Evolutionary conservation across 2,797 vertebrate genomes (phyloP), one percentile per base, ranked within the genome.

Genomic region (Rhincodon typus): DNA sequence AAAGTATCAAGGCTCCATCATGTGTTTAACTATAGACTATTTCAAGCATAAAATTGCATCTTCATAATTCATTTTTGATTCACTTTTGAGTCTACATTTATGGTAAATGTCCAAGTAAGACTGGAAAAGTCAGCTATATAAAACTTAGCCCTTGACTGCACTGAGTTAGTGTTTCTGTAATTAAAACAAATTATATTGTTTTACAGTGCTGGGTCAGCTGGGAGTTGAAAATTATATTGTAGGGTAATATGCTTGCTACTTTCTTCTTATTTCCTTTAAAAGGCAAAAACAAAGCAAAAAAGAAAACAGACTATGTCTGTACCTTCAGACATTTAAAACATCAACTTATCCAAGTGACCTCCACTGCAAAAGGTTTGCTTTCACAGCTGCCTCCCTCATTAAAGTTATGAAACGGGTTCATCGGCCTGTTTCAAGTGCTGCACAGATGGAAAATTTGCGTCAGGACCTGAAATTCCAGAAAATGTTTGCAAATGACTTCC

Each of bases 401-500:
- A 96, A 96, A 97, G 96, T 97, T 96, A 97, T 96, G 97, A 96
- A 96, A 96, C 96, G 96, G 96, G 96, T 97, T 97, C 96, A 97
- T 97, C 96, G 96, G 96, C 97, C 96, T 96, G 95, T 97, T 96
- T 96, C 96, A 96, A 97, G 97, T 96, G 90, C 97, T 96, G 97
- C 97, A 97, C 96, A 97, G 96, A 97, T 96, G 96, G 96, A 97
- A 93, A 96, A 97, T 96, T 96, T 96, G 90, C 96, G 97, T 96
- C 96, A 96, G 96, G 96, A 91, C 96, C 97, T 96, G 96, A 96
- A 95, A 96, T 96, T 94, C 96, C 96, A 94, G 96, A 97, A 97
- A 97, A 97, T 72, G 96, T 96, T 97, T 97, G 94, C 97, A 97
- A 96, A 98, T 97, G 96, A 96, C 96, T 97, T 96, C 96, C 96